These are phyloP conservation scores for Medauroidea extradentata DNA, from an alignment of 1,140 invertebrate species.

Conservation along the genomic window DNA sequence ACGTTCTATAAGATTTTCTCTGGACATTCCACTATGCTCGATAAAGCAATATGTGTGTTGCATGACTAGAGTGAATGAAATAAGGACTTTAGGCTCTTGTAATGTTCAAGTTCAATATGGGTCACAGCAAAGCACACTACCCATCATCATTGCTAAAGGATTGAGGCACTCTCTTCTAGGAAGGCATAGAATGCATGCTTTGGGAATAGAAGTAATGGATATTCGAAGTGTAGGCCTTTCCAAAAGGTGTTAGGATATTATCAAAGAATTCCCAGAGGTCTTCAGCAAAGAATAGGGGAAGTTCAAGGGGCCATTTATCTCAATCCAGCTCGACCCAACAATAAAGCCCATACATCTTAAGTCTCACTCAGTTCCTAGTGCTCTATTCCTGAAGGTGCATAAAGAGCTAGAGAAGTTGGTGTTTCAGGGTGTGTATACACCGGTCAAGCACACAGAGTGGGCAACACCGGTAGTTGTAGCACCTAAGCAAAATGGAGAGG, in stretches of 20 bases:
- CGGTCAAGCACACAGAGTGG: slow-evolving; percentile 8
- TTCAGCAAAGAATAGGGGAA: not conserved
- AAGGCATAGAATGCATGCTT: not conserved
- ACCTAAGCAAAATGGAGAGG: slow-evolving; percentile 20
- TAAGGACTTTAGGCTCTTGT: too few species aligned
- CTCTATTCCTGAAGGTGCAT: not conserved
- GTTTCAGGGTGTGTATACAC: too few species aligned
- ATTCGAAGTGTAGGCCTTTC: not conserved
- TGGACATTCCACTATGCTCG: too few species aligned
- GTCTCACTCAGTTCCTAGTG: not conserved
- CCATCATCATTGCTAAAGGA: too few species aligned
- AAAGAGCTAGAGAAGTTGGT: not conserved
- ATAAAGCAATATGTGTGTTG: too few species aligned
- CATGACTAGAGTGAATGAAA: too few species aligned
- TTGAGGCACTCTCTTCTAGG: too few species aligned
- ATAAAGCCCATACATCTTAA: not conserved
- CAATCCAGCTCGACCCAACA: not conserved
- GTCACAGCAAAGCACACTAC: too few species aligned
- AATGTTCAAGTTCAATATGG: too few species aligned
- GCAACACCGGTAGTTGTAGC: slow-evolving; percentile 7
- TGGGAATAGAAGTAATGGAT: slow-evolving; percentile 1
- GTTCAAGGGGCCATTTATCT: not conserved
- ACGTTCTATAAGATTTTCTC: too few species aligned
- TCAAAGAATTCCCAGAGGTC: not conserved
- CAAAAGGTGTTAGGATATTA: slow-evolving; percentile 11